Percentiles rank a stretch among this genome's conserved stretches.
These are phyloP conservation scores for Urocolius indicus DNA, from an alignment of 2,113 vertebrate species.

Conservation along the genomic window DNA sequence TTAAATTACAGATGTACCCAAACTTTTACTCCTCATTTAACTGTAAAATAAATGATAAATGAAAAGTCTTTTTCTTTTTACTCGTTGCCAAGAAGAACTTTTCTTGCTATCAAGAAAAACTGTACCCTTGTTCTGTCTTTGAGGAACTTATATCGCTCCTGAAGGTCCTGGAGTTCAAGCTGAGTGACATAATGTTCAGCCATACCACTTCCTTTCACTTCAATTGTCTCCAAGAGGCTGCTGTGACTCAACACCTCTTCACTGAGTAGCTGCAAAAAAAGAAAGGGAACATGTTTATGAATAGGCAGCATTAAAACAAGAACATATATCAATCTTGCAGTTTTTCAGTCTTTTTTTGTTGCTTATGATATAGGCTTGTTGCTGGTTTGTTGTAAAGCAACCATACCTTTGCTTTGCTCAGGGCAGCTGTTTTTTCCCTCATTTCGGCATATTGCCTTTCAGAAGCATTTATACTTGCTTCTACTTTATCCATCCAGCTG, in stretches of 20 bases:
- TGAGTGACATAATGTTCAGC: slow-evolving; percentile 89
- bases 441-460: slow-evolving; percentile 89
- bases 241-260: slow-evolving; percentile 93
- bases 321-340: background rate
- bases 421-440: slow-evolving; percentile 89
- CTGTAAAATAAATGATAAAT: background rate
- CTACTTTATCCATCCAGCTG: slow-evolving; percentile 91
- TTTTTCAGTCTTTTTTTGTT: background rate
- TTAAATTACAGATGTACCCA: background rate
- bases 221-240: slow-evolving; percentile 90
- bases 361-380: background rate
- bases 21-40: background rate
- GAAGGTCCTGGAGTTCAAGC: slow-evolving; percentile 92
- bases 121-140: slow-evolving; percentile 89
- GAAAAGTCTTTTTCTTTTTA: background rate
- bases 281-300: background rate
- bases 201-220: slow-evolving; percentile 90
- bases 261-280: slow-evolving; percentile 85
- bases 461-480: slow-evolving; percentile 83
- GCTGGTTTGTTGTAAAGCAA: background rate
- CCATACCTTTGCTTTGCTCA: slow-evolving; percentile 91
- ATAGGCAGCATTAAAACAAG: background rate
- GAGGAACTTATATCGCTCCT: slow-evolving; percentile 83
- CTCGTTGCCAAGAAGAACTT: background rate
- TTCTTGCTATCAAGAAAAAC: background rate